Evolutionary conservation across 2,888 invertebrate genomes (phyloP), one percentile per base, ranked within the genome.

Genomic region (Phragmatobia fuliginosa): DNA sequence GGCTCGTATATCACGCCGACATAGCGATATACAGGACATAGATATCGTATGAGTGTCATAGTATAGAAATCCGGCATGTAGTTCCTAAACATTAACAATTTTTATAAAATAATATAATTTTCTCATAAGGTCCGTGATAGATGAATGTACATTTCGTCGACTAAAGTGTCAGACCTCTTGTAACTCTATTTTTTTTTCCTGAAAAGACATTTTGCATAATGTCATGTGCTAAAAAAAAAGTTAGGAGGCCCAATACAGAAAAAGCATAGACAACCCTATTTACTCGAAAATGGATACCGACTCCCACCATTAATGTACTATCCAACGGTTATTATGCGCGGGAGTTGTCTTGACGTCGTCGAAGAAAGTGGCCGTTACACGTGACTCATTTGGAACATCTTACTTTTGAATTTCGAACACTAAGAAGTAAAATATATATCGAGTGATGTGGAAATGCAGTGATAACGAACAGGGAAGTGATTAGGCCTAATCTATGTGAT

Each of bases 351-450:
- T 76, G 76, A 74, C 81, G 79, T 85, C 77, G 78, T 77, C 86
- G 83, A 90, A 87, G 91, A 92, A 91, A 91, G 92, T 90, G 84
- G 83, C 83, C 87, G 91, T 82, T 77, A 25, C 62, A 28, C 25
- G 52, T 28, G 60, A 41, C 31, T 64, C 16, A 31, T 28, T 62
- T 32, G 32, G n/a, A 16, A 28, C 14, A 56, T 16, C 16, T 56
- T 41, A 60, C 28, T 71, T 61, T 52, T 16, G 62, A 66, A 72
- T 72, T 79, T 61, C 58, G 71, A 65, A 63, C 45, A 41, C n/a
- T 7, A 63, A 52, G 63, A 74, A 71, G 69, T 67, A 49, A 32
- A 31, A 41, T 18, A 72, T 72, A 41, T 66, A 67, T 67, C 28
- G 58, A 61, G 74, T 72, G 63, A 80, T 76, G 72, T 68, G 62